phyloP scores from a whole-genome alignment of 2,888 invertebrate species.

The Andrena haemorrhoa region DNA sequence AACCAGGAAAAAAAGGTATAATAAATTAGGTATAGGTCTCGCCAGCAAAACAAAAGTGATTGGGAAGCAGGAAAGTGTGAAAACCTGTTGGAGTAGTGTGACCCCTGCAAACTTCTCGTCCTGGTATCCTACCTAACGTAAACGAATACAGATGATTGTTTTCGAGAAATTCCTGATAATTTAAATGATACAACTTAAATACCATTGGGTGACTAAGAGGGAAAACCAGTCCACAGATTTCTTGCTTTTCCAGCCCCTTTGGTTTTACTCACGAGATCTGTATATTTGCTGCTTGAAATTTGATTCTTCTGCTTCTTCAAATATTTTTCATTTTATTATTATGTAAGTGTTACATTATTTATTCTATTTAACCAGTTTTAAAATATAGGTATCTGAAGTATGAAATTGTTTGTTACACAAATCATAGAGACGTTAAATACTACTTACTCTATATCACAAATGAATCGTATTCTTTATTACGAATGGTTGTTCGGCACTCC shows the following conservation, averaged over 20 bases:
- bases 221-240: too few species aligned
- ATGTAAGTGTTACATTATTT: conserved; percentile 42
- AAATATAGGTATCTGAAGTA: conserved; percentile 12
- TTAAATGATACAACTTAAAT: too few species aligned
- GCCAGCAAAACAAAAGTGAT: too few species aligned
- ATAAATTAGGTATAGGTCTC: conserved; percentile 41
- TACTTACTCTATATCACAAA: not conserved
- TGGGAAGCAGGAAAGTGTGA: too few species aligned
- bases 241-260: too few species aligned
- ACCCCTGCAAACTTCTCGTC: too few species aligned
- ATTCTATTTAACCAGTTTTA: conserved; percentile 28
- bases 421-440: not conserved
- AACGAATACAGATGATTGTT: too few species aligned
- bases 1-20: conserved; percentile 73
- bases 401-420: conserved; percentile 1
- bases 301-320: conserved; percentile 63
- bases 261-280: conserved; percentile 6
- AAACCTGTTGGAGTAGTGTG: too few species aligned
- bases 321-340: conserved; percentile 64
- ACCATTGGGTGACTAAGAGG: too few species aligned
- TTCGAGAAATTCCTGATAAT: too few species aligned
- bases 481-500: not conserved
- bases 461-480: not conserved
- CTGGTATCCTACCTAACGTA: too few species aligned
- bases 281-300: conserved; percentile 66